phyloP scores from a whole-genome alignment of 1,140 invertebrate species.

The Drosophila melanogaster region DNA sequence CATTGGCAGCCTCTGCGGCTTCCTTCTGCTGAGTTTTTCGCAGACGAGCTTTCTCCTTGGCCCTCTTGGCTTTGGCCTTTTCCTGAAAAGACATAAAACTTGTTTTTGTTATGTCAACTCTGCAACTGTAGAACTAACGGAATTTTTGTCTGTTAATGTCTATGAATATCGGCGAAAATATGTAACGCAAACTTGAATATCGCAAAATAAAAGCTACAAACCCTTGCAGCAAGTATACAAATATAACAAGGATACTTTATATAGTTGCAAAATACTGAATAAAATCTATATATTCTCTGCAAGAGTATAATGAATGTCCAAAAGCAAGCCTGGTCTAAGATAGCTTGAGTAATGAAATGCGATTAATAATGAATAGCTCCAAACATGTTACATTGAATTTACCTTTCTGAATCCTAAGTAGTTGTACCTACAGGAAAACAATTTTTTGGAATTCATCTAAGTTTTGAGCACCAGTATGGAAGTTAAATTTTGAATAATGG shows the following conservation, averaged over 20 bases:
- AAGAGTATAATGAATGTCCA: too few relatives aligned
- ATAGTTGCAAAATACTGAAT: too few relatives aligned
- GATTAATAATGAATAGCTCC: too few relatives aligned
- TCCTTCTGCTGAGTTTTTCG: conserved; percentile 85
- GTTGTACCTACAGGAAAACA: neutral
- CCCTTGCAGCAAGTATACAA: too few relatives aligned
- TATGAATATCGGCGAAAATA: too few relatives aligned
- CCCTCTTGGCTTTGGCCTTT: conserved; percentile 88
- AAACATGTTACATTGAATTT: neutral
- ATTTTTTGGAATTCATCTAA: conserved; percentile 3
- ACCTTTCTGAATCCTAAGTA: conserved; percentile 6
- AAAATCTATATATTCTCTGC: too few relatives aligned
- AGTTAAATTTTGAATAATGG: neutral
- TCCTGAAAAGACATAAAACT: conserved; percentile 85
- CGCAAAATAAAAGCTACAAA: neutral
- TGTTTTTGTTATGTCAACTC: neutral
- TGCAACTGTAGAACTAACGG: neutral
- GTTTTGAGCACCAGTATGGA: neutral
- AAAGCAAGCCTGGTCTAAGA: too few relatives aligned
- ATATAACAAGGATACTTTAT: too few relatives aligned
- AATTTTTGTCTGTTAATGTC: neutral
- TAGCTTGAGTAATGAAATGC: too few relatives aligned
- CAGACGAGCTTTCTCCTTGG: conserved; percentile 88
- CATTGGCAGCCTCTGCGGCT: conserved; percentile 81
- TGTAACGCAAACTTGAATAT: too few relatives aligned